Evolutionary conservation across 2,888 invertebrate genomes (phyloP).

Genomic region (Alsophila aescularia): DNA sequence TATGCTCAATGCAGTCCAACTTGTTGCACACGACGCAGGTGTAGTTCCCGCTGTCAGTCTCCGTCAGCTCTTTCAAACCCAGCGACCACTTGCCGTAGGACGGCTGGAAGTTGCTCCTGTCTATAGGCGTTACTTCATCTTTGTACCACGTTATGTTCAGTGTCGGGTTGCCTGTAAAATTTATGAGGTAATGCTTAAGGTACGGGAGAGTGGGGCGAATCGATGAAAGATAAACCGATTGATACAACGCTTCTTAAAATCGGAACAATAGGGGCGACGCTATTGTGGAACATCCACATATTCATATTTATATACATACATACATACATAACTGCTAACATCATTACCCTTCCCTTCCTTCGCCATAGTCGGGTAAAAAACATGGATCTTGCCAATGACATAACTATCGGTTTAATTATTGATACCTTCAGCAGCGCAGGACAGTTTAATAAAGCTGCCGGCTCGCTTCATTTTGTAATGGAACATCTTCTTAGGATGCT

Average conservation of each 20-base stretch:
- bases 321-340: too few species aligned
- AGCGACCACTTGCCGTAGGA: conserved; percentile 90
- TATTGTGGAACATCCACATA: too few species aligned
- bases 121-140: conserved; percentile 86
- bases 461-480: conserved; percentile 88
- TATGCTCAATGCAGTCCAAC: conserved; percentile 90
- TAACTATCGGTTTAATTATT: too few species aligned
- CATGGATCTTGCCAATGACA: conserved; percentile 14
- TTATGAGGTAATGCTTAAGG: conserved; percentile 28
- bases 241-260: too few species aligned
- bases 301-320: too few species aligned
- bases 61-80: conserved; percentile 91
- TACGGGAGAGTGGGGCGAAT: conserved; percentile 20
- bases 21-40: conserved; percentile 94
- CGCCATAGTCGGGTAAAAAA: neutral
- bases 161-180: conserved; percentile 87
- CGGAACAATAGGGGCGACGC: too few species aligned
- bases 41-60: conserved; percentile 94
- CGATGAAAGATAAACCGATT: neutral
- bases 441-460: conserved; percentile 89
- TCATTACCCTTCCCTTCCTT: too few species aligned
- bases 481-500: conserved; percentile 69
- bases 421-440: conserved; percentile 88
- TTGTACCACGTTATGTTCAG: conserved; percentile 95
- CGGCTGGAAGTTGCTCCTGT: conserved; percentile 86